phyloP scores from a whole-genome alignment of 2,888 invertebrate genomes.

The Euzetes globulus region DNA sequence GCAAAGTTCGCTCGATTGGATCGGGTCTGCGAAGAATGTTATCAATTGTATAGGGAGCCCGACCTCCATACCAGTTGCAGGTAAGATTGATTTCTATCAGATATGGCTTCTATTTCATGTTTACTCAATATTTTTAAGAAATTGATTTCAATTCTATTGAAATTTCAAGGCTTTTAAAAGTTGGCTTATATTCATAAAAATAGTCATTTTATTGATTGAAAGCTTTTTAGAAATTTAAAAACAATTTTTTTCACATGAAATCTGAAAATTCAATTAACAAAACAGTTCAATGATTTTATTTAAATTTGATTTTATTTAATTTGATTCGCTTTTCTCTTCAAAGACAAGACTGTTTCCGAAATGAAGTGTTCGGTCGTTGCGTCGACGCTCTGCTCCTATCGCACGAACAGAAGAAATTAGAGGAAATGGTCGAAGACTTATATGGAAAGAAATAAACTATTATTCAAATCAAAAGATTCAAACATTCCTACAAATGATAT shows the following conservation, averaged over 20 bases:
- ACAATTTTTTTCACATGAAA: not conserved
- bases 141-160: not conserved
- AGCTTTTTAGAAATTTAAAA: not conserved
- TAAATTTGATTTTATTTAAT: not conserved
- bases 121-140: not conserved
- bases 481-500: too few species aligned
- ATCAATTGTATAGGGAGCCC: constrained; percentile 40
- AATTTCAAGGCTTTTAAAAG: not conserved
- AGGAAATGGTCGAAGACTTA: constrained; percentile 38
- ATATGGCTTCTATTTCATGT: not conserved
- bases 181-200: not conserved
- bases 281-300: not conserved
- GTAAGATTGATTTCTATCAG: constrained; percentile 23
- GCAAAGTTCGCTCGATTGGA: constrained; percentile 41
- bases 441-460: constrained; percentile 14
- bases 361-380: constrained; percentile 39
- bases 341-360: constrained; percentile 40
- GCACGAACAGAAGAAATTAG: constrained; percentile 40
- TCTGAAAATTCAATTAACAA: not conserved
- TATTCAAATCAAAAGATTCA: not conserved
- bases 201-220: not conserved
- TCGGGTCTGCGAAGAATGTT: constrained; percentile 41
- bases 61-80: constrained; percentile 40
- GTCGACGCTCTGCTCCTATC: constrained; percentile 39
- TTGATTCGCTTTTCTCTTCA: not conserved